Base-by-base conservation (phyloP, 2,797 vertebrate species). In the Ambastaia sidthimunki region DNA sequence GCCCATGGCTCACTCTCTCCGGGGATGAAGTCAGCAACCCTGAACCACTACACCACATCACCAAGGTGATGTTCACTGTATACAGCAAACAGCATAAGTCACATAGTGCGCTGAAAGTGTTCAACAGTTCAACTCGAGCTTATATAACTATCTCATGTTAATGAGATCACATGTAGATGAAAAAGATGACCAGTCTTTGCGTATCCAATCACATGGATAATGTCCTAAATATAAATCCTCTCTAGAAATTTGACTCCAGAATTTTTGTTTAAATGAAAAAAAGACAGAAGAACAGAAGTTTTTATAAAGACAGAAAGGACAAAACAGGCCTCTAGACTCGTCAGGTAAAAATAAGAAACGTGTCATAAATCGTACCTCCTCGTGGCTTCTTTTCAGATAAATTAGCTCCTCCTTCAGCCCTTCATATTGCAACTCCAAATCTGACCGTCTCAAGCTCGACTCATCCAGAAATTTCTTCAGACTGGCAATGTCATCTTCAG, bases 401-500 rank as follows among this genome's bases (percentile, higher is more conserved):
- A 94, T 82, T 66, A 93, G 81, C 10, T 96, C 94, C 0, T 95
- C 94, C 74, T 91, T 95, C 84, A 95, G 89, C 21, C 80, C 67
- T 88, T 96, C 95, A 18, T 92, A 91, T 86, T 95, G 91, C 21
- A 87, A 83, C 87, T 95, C 93, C 87, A 96, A 91, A 84, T 94
- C 90, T 1, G 94, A 90, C 78, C 88, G 91, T 81, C 41, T 71
- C 72, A 94, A 74, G 44, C 89, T 95, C 81, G 95, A 78, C 1
- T 95, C 92, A 0, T 96, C 94, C 83, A 92, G 76, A 28, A 89
- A 65, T 77, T 78, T 92, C 86, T 83, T 93, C 76, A 95, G 82
- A 1, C 90, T 89, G 0, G 52, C 19, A 3, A 90, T 91, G 84
- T 96, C 95, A 0, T 85, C 87, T 62, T 96, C 95, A 83, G 94